Evolutionary conservation across 1,140 invertebrate genomes (phyloP).

Genomic region (Rhagoletis pomonella): DNA sequence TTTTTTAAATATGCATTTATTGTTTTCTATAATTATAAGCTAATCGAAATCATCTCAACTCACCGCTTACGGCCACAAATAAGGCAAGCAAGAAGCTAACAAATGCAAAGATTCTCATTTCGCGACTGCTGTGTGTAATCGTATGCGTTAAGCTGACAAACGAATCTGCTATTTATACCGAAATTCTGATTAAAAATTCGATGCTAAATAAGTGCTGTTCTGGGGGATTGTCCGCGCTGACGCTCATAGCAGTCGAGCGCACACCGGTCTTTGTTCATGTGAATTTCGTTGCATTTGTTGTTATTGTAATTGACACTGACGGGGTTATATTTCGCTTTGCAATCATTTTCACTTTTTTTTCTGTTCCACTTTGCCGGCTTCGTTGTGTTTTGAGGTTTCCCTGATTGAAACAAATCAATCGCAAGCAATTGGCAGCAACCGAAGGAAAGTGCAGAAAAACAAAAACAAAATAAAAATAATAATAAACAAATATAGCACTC

Average conservation of each 20-base stretch:
- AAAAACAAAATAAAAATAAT: background rate
- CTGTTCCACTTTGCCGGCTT: conserved; percentile 32
- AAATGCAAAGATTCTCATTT: conserved; percentile 55
- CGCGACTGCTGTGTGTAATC: background rate
- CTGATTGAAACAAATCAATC: background rate
- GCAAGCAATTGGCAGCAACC: background rate
- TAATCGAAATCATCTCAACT: background rate
- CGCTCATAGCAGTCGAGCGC: background rate
- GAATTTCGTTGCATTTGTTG: conserved; percentile 5
- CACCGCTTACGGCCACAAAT: conserved; percentile 47
- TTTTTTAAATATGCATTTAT: background rate
- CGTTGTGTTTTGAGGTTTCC: conserved; percentile 37
- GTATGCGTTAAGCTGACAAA: background rate
- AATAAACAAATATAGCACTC: background rate
- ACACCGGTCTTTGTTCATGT: background rate
- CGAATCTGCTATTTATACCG: conserved; percentile 40
- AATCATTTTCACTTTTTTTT: conserved; percentile 7
- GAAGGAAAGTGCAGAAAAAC: background rate
- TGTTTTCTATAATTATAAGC: background rate
- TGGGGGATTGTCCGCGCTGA: background rate
- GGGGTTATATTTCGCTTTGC: background rate
- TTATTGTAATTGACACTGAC: background rate
- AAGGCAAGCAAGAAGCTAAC: conserved; percentile 45
- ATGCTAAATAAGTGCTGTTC: background rate
- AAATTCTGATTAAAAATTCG: background rate